Conservation (phyloP, 2,797 vertebrate species). For the Denticeps clupeoides region DNA sequence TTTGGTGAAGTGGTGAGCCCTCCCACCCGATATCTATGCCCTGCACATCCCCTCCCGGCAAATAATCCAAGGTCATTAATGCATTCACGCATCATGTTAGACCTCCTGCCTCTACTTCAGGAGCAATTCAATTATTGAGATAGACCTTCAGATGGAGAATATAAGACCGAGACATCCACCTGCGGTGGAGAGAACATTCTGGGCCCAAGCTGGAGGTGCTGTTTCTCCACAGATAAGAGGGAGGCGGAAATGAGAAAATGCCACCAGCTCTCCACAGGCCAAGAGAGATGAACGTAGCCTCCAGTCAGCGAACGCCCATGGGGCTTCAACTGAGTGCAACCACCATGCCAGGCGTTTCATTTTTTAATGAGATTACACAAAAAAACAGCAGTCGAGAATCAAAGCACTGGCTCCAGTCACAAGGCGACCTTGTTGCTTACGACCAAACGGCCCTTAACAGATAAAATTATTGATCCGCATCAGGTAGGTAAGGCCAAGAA, state of each 20-base stretch:
- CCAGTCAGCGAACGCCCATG: slow-evolving; percentile 6
- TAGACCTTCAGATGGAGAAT: not conserved
- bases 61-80: slow-evolving; percentile 8
- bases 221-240: not conserved
- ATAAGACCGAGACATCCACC: not conserved
- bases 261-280: not conserved
- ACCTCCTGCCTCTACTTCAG: not conserved
- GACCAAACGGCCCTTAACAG: slow-evolving; percentile 29
- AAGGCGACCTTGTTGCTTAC: too few species aligned
- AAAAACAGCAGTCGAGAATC: slow-evolving; percentile 26
- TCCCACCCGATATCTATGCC: slow-evolving; percentile 2
- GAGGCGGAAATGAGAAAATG: not conserved
- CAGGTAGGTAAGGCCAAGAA: slow-evolving; percentile 26
- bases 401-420: too few species aligned
- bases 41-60: slow-evolving; percentile 7
- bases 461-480: slow-evolving; percentile 44
- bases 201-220: not conserved
- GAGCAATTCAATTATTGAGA: slow-evolving; percentile 7
- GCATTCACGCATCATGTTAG: not conserved
- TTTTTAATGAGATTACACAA: slow-evolving; percentile 29
- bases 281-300: not conserved
- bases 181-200: not conserved
- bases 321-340: slow-evolving; percentile 9
- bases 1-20: slow-evolving; percentile 10
- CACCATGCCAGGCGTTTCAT: slow-evolving; percentile 11